A percentile compares a stretch with the other conserved stretches of the same genome.
Conservation (phyloP, 2,888 invertebrate species). For the Cyaniris semiargus region DNA sequence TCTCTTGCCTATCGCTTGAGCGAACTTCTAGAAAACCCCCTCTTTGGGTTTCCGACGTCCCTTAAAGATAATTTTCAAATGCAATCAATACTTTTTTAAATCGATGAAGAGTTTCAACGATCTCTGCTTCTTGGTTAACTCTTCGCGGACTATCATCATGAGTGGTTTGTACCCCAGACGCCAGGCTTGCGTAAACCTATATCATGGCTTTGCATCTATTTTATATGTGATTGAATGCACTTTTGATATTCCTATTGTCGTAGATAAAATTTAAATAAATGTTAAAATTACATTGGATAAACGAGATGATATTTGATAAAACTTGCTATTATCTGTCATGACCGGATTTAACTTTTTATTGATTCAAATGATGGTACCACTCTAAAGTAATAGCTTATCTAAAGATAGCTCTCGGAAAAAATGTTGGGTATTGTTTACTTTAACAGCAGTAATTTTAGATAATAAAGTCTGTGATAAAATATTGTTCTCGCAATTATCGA, state of each 20-base stretch:
- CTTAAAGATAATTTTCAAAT: slow-evolving; percentile 50
- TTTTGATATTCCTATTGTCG: slow-evolving; percentile 65
- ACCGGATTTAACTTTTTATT: background rate
- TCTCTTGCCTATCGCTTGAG: slow-evolving; percentile 53
- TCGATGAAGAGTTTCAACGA: slow-evolving; percentile 56
- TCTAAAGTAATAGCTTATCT: background rate
- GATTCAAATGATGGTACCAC: background rate
- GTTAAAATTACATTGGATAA: background rate
- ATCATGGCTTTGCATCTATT: slow-evolving; percentile 67
- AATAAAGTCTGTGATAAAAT: background rate
- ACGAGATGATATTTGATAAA: background rate
- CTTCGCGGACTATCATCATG: slow-evolving; percentile 74
- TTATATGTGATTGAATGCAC: slow-evolving; percentile 59
- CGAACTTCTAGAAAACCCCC: slow-evolving; percentile 45
- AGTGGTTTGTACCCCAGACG: slow-evolving; percentile 71
- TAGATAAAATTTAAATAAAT: slow-evolving; percentile 48
- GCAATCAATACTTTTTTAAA: slow-evolving; percentile 55
- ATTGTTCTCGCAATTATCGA: too few species aligned
- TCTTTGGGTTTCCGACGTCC: slow-evolving; percentile 7
- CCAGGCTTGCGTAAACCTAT: slow-evolving; percentile 60
- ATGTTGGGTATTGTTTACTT: background rate
- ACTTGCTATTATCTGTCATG: background rate
- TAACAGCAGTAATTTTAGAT: background rate
- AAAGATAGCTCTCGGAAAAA: background rate
- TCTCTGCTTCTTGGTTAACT: slow-evolving; percentile 80